Base-by-base conservation (phyloP, 2,797 vertebrate genomes). In the Esox masquinongy region DNA sequence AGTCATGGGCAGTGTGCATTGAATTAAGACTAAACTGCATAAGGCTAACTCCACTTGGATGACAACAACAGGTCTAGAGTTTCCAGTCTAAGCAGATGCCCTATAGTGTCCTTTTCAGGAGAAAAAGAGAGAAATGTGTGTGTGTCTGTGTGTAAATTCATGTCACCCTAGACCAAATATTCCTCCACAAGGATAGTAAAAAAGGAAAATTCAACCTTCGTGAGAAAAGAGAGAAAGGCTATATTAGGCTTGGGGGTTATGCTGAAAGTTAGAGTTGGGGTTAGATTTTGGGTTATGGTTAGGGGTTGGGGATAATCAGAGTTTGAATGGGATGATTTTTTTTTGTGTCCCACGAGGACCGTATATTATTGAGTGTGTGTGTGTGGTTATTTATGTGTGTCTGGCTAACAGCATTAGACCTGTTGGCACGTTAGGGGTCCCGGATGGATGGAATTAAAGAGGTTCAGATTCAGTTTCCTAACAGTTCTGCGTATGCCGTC, bases 21-120 rank as follows among this genome's bases (percentile, higher is more conserved):
- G 34, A 82, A 85, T 87, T 73, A 77, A 72, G 56, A 61, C 31
- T 59, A 70, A 82, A 76, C 77, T 76, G 66, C 75, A 72, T 73
- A 72, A 85, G 50, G 69, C 73, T 75, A 70, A 80, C 68, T 76
- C 68, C 16, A 74, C 82, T 82, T 82, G 56, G 63, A 77, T 75
- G 79, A 78, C 68, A 78, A 68, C 53, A 77, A 77, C 50, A 26
- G 73, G 56, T 56, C n/a, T n/a, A 36, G 36, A 43, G 24, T 26
- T 9, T 61, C 22, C 6, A 34, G 34, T 51, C 74, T 2, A 59
- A 36, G 6, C 24, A 49, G 19, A 49, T 73, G 53, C 9, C n/a
- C 53, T 56, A 22, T 56, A 56, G 53, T 56, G 72, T 68, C 50
- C 51, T 34, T 2, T 34, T 39, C 29, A 4, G 36, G 36, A 39